Base-by-base conservation (phyloP, 2,797 vertebrate species). In the Carduelis carduelis region DNA sequence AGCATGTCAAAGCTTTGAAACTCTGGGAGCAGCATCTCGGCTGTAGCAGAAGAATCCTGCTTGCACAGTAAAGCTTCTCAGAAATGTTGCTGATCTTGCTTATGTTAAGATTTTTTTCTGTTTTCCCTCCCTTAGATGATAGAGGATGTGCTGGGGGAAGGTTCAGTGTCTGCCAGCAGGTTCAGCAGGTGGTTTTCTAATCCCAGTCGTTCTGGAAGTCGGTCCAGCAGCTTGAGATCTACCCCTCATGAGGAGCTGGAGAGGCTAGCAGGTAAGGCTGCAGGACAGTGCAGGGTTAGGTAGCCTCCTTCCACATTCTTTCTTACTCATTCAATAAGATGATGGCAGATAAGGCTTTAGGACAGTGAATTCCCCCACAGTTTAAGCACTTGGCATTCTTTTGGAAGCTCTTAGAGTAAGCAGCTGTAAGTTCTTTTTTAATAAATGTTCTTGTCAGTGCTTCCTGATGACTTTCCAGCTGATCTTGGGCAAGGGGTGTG, bases 171-270 rank as follows among this genome's bases (percentile, higher is more conserved):
- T 19, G 98, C 99, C 50, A 99, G 99, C 94, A 98, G 99, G 70
- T 99, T 99, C 97, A 99, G 99, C 96, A 99, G 98, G 84, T 99
- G 99, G 99, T 99, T 99, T 95, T 99, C 99, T 39, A 99, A 99
- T 93, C 97, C 98, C 18, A 99, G 99, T 96, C 99, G 98, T 28
- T 99, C 99, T 41, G 99, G 98, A 95, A 99, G 99, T 98, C 98
- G 97, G 20, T 99, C 99, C 52, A 99, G 99, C 96, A 99, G 99
- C 96, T 97, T 99, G 82, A 98, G 99, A 79, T 99, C 99, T 53
- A 99, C 99, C 14, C 99, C 99, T 19, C 99, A 99, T 8, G 99
- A 99, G 95, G 99, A 99, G 60, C 97, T 99, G 80, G 99, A 99
- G 96, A 99, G 98, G 96, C 97, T 99, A 61, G 99, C 99, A 98